Percentiles rank a stretch among this genome's conserved stretches.
Conservation (phyloP, 1,140 invertebrate species). For the Bombyx mandarina region DNA sequence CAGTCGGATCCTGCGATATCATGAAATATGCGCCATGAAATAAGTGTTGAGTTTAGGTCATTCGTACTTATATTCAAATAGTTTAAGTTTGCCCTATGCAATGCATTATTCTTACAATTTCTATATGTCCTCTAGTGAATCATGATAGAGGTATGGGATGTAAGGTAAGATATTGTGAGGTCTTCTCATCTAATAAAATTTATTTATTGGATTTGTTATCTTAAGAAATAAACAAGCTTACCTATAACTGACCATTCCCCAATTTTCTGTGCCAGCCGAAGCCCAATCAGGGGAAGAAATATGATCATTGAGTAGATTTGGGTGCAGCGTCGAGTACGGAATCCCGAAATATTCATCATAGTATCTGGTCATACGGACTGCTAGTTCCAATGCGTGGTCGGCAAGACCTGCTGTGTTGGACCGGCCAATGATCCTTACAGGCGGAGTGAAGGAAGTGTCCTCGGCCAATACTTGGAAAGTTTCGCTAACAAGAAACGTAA, state of each 20-base stretch:
- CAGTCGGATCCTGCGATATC: too few relatives aligned
- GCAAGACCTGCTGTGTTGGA: constrained; percentile 76
- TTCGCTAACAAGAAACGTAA: constrained; percentile 78
- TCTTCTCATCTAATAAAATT: too few relatives aligned
- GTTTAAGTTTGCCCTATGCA: too few relatives aligned
- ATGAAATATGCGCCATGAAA: too few relatives aligned
- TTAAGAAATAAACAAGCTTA: constrained; percentile 14
- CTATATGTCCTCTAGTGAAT: too few relatives aligned
- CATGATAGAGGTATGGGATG: too few relatives aligned
- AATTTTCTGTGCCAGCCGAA: constrained; percentile 78
- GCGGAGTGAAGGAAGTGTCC: constrained; percentile 34
- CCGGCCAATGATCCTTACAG: constrained; percentile 65
- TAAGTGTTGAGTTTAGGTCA: too few relatives aligned
- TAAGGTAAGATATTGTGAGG: too few relatives aligned
- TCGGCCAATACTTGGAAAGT: constrained; percentile 46
- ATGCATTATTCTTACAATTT: too few relatives aligned
- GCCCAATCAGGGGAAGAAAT: constrained; percentile 81
- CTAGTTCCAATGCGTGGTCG: constrained; percentile 58
- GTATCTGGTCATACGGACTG: constrained; percentile 54
- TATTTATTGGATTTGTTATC: too few relatives aligned
- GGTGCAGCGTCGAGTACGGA: constrained; percentile 40
- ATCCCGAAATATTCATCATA: constrained; percentile 59
- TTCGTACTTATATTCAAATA: too few relatives aligned
- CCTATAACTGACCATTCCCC: constrained; percentile 79
- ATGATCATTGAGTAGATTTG: constrained; percentile 72